A percentile compares a stretch with the other conserved stretches of the same genome.
These are phyloP conservation scores for Cancer borealis DNA, from an alignment of 2,888 invertebrate species.

Conservation along the genomic window DNA sequence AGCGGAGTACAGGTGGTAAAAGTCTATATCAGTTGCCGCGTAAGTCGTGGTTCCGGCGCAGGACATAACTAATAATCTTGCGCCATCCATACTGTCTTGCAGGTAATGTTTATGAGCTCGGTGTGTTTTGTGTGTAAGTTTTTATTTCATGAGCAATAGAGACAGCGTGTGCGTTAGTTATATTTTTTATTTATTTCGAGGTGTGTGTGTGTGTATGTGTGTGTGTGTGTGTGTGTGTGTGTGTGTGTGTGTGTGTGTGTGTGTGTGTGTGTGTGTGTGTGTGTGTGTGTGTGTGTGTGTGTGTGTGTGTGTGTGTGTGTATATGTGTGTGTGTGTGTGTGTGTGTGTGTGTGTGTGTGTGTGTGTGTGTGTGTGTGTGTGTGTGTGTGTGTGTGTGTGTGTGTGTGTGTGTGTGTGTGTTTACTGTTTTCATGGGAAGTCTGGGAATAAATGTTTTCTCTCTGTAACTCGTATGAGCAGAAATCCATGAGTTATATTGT, in stretches of 20 bases:
- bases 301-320: conserved; percentile 32
- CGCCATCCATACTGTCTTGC: neutral
- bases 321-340: conserved; percentile 31
- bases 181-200: neutral
- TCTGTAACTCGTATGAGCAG: neutral
- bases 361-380: conserved; percentile 12
- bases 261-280: neutral
- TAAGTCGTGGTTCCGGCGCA: neutral
- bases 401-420: conserved; percentile 17
- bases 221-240: neutral
- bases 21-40: neutral
- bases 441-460: neutral
- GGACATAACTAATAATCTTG: neutral
- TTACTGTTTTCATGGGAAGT: neutral
- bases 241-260: neutral
- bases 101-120: neutral
- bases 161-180: neutral
- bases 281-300: conserved; percentile 32
- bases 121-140: neutral
- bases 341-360: conserved; percentile 20
- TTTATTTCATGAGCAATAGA: neutral
- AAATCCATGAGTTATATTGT: too few species aligned
- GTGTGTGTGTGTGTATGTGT: neutral
- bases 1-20: neutral
- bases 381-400: conserved; percentile 7